Percentiles rank a stretch among this genome's conserved stretches.
Conservation (phyloP, 2,797 vertebrate species). For the Trachops cirrhosus region DNA sequence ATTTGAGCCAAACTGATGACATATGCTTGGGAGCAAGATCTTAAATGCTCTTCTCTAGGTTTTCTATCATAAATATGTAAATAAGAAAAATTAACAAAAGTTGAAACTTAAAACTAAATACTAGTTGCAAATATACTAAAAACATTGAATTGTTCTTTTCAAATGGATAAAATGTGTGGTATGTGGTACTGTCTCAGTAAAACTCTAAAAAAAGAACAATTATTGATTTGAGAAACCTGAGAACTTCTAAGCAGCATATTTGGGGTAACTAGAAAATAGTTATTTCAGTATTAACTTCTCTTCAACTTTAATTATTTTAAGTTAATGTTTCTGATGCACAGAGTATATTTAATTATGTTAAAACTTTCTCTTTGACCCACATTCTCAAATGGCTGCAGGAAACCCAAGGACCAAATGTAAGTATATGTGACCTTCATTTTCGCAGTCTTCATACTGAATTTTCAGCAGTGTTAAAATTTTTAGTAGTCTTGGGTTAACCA, state of each 20-base stretch:
- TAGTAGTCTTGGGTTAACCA: not conserved
- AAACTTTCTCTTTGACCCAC: slow-evolving; percentile 86
- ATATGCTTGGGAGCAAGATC: too few species aligned
- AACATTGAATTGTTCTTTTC: not conserved
- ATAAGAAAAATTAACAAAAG: not conserved
- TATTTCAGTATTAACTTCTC: slow-evolving; percentile 15
- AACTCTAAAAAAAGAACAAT: not conserved
- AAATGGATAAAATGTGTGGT: not conserved
- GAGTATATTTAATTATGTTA: slow-evolving; percentile 60
- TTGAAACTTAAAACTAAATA: too few species aligned
- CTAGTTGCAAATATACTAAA: not conserved
- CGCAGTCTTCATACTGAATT: not conserved
- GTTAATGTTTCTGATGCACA: slow-evolving; percentile 21
- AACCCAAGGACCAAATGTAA: slow-evolving; percentile 96
- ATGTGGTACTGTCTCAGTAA: not conserved
- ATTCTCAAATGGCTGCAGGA: slow-evolving; percentile 92
- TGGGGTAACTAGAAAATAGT: slow-evolving; percentile 13
- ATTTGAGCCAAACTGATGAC: too few species aligned
- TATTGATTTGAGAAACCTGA: slow-evolving; percentile 12
- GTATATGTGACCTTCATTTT: slow-evolving; percentile 71
- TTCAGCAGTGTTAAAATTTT: not conserved
- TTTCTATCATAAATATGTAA: slow-evolving; percentile 6
- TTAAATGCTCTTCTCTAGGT: not conserved
- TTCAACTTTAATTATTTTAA: slow-evolving; percentile 31
- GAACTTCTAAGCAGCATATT: not conserved